Evolutionary conservation across 2,797 vertebrate species (phyloP), one percentile per base, ranked within the genome.

Genomic region (Dallia pectoralis): DNA sequence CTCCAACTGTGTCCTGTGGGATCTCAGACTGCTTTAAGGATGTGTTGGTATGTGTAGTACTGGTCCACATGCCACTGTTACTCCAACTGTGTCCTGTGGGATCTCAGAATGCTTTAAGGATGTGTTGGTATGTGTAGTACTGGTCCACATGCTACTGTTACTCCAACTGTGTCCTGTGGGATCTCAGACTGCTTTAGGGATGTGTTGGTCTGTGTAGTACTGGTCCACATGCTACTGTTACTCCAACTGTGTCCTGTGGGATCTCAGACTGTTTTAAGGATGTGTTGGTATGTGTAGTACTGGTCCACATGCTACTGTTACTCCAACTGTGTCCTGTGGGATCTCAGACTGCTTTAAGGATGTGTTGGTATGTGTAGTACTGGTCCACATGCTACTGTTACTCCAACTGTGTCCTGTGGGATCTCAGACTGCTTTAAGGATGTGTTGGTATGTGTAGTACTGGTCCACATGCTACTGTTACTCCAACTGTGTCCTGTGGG

Each of bases 1-100:
- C 87, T 87, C 89, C 91, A 89, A 91, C 89, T 82, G 87, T 80
- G 83, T 93, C 92, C 89, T 88, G 79, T 76, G 91, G 91, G 91
- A 90, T 84, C 82, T 73, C 82, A 27, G 81, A 82, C 86, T 89
- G 87, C 88, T 90, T 89, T 88, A 81, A 86, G 83, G 82, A 87
- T 84, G 84, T 84, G 84, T 83, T 44, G 86, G 64, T 71, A 30
- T 25, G 22, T 59, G 53, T 59, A 59, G 36, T 47, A 27, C 44
- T 49, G 47, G 30, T 48, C 71, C 71, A 16, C 30, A 66, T 81
- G 73, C n/a, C 80, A 72, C 79, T 49, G 64, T 48, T 76, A 87
- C 87, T 87, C 89, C 91, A 89, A 91, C 89, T 82, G 87, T 80
- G 83, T 93, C 92, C 89, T 88, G 79, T 76, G 91, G 91, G 91